Conservation (phyloP, 2,797 vertebrate species). For the Typhlichthys eigenmanni region DNA sequence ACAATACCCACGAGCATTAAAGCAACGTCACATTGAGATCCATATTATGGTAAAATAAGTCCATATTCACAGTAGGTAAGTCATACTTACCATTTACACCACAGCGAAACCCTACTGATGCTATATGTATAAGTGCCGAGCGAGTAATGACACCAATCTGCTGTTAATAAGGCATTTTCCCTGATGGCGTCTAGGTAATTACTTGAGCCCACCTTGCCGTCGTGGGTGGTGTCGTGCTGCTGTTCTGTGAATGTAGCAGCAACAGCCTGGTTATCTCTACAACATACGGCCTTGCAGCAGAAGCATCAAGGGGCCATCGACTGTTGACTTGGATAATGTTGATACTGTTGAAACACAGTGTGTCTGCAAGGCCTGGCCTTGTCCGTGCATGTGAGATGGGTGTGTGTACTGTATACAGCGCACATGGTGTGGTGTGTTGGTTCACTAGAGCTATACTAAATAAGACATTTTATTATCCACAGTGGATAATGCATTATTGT, state of each 20-base stretch:
- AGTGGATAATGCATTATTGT: too few relatives aligned
- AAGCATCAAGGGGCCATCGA: slow-evolving; percentile 40
- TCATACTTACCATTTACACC: slow-evolving; percentile 9
- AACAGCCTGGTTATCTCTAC: slow-evolving; percentile 43
- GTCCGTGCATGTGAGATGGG: slow-evolving; percentile 11
- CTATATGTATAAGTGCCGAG: not conserved
- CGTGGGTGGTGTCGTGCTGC: slow-evolving; percentile 12
- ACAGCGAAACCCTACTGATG: not conserved
- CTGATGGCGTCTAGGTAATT: slow-evolving; percentile 31
- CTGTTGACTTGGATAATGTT: slow-evolving; percentile 56
- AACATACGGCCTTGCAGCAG: slow-evolving; percentile 29
- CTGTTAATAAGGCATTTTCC: slow-evolving; percentile 16
- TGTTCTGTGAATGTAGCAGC: slow-evolving; percentile 26
- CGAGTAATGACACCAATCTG: slow-evolving; percentile 21
- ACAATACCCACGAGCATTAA: slow-evolving; percentile 9
- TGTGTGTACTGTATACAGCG: not conserved
- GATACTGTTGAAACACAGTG: slow-evolving; percentile 60
- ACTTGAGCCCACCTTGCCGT: slow-evolving; percentile 27
- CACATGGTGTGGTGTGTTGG: too few relatives aligned
- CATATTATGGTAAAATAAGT: slow-evolving; percentile 26
- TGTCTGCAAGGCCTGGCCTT: slow-evolving; percentile 40
- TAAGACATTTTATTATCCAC: too few relatives aligned
- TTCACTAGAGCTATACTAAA: too few relatives aligned
- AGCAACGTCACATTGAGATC: slow-evolving; percentile 26
- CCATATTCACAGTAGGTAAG: slow-evolving; percentile 19